A percentile compares a stretch with the other conserved stretches of the same genome.
Evolutionary conservation across 2,888 invertebrate species (phyloP).

Genomic region (Drosophila picticornis): DNA sequence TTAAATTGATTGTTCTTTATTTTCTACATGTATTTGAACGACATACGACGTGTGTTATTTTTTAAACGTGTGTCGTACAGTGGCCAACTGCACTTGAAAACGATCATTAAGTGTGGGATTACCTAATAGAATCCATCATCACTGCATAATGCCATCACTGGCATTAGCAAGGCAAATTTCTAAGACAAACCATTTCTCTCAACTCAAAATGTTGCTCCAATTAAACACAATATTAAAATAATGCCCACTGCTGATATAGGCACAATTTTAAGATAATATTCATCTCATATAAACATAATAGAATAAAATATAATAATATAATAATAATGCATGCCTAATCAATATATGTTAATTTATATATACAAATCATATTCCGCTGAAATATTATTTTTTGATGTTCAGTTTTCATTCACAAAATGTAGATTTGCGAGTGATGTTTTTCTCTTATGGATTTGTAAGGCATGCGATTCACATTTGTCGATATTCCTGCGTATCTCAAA

Average conservation of each 20-base stretch:
- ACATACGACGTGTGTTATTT: slow-evolving; percentile 7
- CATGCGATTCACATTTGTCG: not conserved
- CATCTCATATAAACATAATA: not conserved
- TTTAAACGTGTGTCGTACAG: slow-evolving; percentile 36
- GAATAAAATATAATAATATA: no score
- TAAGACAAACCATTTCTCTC: not conserved
- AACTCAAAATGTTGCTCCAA: not conserved
- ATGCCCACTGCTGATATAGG: not conserved
- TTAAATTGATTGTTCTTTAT: slow-evolving; percentile 70
- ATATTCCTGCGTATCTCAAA: not conserved
- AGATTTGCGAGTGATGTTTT: not conserved
- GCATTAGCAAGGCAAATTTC: not conserved
- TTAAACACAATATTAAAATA: not conserved
- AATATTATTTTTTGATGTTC: not conserved
- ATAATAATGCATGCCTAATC: no score
- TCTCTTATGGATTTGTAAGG: not conserved
- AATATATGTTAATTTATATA: not conserved
- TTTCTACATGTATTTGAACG: slow-evolving; percentile 21
- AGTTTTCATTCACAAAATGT: not conserved
- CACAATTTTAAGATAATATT: not conserved
- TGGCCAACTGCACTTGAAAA: slow-evolving; percentile 18
- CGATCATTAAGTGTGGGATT: not conserved
- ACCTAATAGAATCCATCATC: not conserved
- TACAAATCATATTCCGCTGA: not conserved
- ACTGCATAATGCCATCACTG: not conserved